phyloP scores from a whole-genome alignment of 2,113 vertebrate species.

The Pteropus alecto region DNA sequence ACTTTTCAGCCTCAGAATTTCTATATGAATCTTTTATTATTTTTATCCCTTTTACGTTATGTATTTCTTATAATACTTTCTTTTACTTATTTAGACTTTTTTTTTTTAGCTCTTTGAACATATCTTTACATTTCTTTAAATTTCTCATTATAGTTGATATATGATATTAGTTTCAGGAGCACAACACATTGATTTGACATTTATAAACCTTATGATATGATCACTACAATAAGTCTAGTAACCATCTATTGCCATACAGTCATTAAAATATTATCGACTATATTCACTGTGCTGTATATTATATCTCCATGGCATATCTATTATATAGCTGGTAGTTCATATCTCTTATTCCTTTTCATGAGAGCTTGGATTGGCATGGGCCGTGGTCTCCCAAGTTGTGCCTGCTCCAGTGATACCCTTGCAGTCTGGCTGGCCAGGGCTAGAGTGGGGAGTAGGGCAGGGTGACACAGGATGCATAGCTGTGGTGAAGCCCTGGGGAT shows the following conservation, averaged over 20 bases:
- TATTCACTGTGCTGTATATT: background rate
- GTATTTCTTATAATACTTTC: background rate
- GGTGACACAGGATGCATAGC: background rate
- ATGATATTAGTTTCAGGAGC: background rate
- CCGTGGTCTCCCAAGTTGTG: rapidly evolving
- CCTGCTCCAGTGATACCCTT: background rate
- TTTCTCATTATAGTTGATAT: background rate
- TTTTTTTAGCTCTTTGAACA: background rate
- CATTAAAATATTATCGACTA: background rate
- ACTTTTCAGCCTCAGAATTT: background rate
- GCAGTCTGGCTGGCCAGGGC: background rate
- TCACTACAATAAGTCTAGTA: background rate
- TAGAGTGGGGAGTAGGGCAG: background rate
- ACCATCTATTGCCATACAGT: background rate
- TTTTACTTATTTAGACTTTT: background rate
- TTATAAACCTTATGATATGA: background rate
- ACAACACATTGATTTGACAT: background rate
- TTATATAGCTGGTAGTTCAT: background rate
- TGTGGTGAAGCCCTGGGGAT: too few species aligned
- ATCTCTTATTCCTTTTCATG: background rate
- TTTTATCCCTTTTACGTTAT: background rate
- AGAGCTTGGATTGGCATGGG: too few species aligned
- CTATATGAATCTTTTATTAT: background rate
- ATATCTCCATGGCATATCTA: background rate
- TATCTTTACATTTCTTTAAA: background rate